phyloP scores from a whole-genome alignment of 2,797 vertebrate species.

The Prunella strophiata region DNA sequence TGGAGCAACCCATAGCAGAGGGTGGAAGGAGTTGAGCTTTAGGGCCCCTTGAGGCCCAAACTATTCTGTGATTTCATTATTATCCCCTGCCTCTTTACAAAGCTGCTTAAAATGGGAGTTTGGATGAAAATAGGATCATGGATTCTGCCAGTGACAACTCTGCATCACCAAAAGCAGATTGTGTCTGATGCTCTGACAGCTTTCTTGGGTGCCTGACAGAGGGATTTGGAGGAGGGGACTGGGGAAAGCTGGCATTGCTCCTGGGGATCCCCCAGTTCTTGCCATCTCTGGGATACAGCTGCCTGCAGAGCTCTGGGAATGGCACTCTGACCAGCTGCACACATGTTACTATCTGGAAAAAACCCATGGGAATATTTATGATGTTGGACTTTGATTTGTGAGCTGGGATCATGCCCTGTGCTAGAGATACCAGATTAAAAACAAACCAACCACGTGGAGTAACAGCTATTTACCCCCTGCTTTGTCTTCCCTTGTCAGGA shows the following conservation, averaged over 20 bases:
- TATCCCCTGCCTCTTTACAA: not conserved
- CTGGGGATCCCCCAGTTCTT: not conserved
- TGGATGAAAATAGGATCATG: not conserved
- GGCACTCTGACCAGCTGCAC: accelerated
- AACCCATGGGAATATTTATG: not conserved
- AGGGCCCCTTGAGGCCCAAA: not conserved
- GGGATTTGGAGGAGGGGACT: not conserved
- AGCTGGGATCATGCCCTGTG: not conserved
- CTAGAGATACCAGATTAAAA: not conserved
- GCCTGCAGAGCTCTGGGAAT: not conserved
- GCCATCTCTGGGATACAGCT: accelerated
- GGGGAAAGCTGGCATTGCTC: not conserved
- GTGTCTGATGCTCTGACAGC: not conserved
- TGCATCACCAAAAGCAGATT: accelerated
- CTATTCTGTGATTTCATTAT: not conserved
- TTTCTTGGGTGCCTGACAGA: not conserved
- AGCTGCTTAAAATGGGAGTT: not conserved
- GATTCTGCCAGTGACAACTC: not conserved
- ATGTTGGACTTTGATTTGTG: not conserved
- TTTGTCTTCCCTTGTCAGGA: constrained; percentile 77
- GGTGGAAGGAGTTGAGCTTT: not conserved
- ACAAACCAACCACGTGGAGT: not conserved
- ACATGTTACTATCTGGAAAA: not conserved
- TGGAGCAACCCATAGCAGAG: no score
- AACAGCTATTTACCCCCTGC: not conserved